Conservation (phyloP, 2,888 invertebrate species). For the Phortica magna region DNA sequence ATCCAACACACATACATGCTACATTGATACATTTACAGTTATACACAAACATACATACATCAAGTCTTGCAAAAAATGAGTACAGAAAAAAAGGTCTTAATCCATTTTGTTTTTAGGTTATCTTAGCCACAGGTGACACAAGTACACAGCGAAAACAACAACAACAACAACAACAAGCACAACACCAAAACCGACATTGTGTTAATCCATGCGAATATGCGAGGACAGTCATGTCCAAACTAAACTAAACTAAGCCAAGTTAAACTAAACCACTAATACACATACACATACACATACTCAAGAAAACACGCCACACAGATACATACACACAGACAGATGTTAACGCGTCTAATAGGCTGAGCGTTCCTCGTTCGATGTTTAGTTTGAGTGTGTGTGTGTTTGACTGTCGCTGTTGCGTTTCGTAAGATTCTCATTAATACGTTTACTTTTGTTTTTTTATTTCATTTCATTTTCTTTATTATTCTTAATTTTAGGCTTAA, state of each 20-base stretch:
- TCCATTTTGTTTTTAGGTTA: background rate
- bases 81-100: background rate
- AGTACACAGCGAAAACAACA: background rate
- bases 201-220: slow-evolving; percentile 6
- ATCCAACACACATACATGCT: slow-evolving; percentile 16
- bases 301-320: background rate
- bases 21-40: background rate
- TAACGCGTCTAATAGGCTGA: background rate
- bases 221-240: slow-evolving; percentile 1
- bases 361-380: slow-evolving; percentile 60
- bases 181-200: background rate
- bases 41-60: background rate
- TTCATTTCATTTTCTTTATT: background rate
- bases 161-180: background rate
- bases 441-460: slow-evolving; percentile 23
- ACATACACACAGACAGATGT: slow-evolving; percentile 34
- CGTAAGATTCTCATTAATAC: slow-evolving; percentile 22
- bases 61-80: background rate
- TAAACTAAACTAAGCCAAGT: background rate
- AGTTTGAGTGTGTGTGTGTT: slow-evolving; percentile 59
- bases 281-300: background rate
- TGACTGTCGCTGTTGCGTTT: slow-evolving; percentile 32
- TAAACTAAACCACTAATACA: slow-evolving; percentile 2
- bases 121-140: background rate
- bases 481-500: background rate